phyloP scores from a whole-genome alignment of 2,888 invertebrate species.

The Dendrolimus pini region DNA sequence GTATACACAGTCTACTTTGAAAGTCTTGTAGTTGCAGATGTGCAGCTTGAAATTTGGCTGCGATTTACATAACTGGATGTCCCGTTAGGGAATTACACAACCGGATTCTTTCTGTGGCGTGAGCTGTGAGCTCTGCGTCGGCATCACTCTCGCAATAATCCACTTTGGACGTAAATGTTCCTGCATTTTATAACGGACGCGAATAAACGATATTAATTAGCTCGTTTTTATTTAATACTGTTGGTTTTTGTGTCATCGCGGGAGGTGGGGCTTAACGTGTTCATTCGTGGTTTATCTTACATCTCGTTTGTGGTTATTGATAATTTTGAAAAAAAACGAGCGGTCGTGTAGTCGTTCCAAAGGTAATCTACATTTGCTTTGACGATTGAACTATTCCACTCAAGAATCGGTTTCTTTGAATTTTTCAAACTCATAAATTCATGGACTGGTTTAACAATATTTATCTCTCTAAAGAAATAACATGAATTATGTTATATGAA shows the following conservation, averaged over 20 bases:
- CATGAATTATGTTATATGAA: too few relatives aligned
- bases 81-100: conserved; percentile 72
- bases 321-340: conserved; percentile 32
- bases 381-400: too few relatives aligned
- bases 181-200: conserved; percentile 62
- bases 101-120: conserved; percentile 48
- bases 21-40: conserved; percentile 48
- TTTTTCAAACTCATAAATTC: too few relatives aligned
- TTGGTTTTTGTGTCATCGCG: conserved; percentile 56
- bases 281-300: conserved; percentile 68
- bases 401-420: too few relatives aligned
- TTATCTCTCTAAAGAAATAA: too few relatives aligned
- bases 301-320: conserved; percentile 59
- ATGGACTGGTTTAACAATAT: too few relatives aligned
- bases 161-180: conserved; percentile 56
- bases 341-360: too few relatives aligned
- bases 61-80: conserved; percentile 73
- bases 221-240: conserved; percentile 63
- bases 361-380: too few relatives aligned
- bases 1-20: conserved; percentile 17
- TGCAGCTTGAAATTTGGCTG: conserved; percentile 65
- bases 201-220: conserved; percentile 72
- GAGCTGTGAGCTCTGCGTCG: conserved; percentile 22
- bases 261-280: conserved; percentile 67
- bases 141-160: conserved; percentile 42